Evolutionary conservation across 2,888 invertebrate species (phyloP).

Genomic region (Amiota communis): DNA sequence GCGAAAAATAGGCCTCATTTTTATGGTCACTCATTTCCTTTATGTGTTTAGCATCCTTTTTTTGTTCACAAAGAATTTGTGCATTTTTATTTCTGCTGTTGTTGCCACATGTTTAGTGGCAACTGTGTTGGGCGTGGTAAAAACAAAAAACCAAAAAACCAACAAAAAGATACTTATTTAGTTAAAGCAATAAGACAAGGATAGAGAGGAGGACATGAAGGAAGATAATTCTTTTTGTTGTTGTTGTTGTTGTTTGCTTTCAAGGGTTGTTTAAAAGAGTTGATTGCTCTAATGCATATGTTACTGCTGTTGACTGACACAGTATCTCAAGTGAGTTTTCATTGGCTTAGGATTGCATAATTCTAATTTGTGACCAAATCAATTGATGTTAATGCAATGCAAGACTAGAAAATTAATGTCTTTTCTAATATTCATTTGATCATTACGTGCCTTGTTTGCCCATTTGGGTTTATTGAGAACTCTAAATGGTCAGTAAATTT

Average conservation of each 20-base stretch:
- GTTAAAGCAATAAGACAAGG: not conserved
- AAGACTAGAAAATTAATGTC: not conserved
- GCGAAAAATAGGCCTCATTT: constrained; percentile 37
- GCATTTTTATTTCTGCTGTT: constrained; percentile 1
- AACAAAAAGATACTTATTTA: too few relatives aligned
- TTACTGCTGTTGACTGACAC: constrained; percentile 1
- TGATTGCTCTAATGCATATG: constrained; percentile 1
- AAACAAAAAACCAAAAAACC: too few relatives aligned
- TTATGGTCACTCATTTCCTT: constrained; percentile 48
- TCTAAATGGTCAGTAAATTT: constrained; percentile 33
- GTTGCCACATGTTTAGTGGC: constrained; percentile 15
- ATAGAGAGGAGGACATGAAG: not conserved
- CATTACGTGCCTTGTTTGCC: not conserved
- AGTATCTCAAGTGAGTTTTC: not conserved
- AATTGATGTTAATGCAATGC: not conserved
- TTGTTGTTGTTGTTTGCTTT: not conserved
- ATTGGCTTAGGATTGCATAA: not conserved
- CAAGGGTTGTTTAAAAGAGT: constrained; percentile 21
- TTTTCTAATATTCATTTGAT: constrained; percentile 11
- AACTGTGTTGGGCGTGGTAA: not conserved
- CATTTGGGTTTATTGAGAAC: not conserved
- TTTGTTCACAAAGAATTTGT: not conserved
- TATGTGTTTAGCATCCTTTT: constrained; percentile 26
- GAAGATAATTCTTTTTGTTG: not conserved
- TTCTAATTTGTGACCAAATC: too few relatives aligned